Evolutionary conservation across 2,113 vertebrate species (phyloP).

Genomic region (Coturnix japonica): DNA sequence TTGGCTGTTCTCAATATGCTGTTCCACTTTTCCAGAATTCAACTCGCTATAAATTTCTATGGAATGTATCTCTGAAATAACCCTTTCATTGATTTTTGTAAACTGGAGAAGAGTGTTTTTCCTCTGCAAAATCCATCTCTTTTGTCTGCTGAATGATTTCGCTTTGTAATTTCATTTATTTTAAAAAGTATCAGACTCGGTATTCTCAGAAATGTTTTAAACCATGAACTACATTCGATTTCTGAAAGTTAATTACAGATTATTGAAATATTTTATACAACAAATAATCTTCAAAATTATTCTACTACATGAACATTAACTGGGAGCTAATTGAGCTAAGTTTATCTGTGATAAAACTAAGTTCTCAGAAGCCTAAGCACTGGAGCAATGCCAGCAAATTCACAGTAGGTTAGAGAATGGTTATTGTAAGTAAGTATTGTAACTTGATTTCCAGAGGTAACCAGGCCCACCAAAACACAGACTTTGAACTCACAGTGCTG

Average conservation of each 20-base stretch:
- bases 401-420: neutral
- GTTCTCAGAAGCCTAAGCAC: neutral
- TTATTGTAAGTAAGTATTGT: no score
- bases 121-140: neutral
- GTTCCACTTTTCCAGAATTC: neutral
- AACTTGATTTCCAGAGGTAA: neutral
- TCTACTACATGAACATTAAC: neutral
- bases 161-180: neutral
- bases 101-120: neutral
- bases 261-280: neutral
- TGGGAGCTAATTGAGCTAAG: neutral
- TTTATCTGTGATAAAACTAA: neutral
- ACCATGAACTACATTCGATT: neutral
- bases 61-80: neutral
- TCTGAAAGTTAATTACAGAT: neutral
- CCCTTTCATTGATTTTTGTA: neutral
- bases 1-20: neutral
- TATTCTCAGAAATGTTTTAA: neutral
- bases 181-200: neutral
- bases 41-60: neutral
- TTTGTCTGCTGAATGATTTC: neutral
- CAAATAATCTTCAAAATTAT: neutral
- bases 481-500: fast-evolving
- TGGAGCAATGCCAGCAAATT: neutral
- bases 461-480: neutral